phyloP scores from a whole-genome alignment of 2,888 invertebrate species.

The Hypolimnas misippus region DNA sequence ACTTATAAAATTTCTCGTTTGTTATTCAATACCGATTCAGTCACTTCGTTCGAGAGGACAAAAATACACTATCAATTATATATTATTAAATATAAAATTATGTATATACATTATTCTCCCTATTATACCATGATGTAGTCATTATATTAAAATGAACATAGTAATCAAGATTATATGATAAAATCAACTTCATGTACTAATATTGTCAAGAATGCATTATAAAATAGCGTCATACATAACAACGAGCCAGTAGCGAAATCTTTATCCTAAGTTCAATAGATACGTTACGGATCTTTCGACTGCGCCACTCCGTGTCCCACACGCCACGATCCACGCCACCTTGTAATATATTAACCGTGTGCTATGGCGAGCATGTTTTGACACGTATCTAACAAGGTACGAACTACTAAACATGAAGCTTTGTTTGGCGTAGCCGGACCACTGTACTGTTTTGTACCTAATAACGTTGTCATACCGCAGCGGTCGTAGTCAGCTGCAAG shows the following conservation, averaged over 20 bases:
- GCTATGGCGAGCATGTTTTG: slow-evolving; percentile 76
- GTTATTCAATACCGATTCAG: slow-evolving; percentile 13
- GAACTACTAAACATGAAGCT: slow-evolving; percentile 41
- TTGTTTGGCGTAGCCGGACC: slow-evolving; percentile 37
- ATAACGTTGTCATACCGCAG: slow-evolving; percentile 38
- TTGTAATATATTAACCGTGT: slow-evolving; percentile 66
- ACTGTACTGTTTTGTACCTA: slow-evolving; percentile 29
- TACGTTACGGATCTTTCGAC: slow-evolving; percentile 29
- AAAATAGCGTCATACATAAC: background rate
- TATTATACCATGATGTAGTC: background rate
- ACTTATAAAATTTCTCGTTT: slow-evolving; percentile 41
- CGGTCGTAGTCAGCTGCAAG: slow-evolving; percentile 5
- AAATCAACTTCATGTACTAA: background rate
- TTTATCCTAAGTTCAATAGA: background rate
- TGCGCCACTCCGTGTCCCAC: slow-evolving; percentile 48
- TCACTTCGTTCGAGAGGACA: background rate
- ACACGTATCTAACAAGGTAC: slow-evolving; percentile 69
- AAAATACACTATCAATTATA: background rate
- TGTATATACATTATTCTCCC: background rate
- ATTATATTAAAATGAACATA: background rate
- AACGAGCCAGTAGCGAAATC: background rate
- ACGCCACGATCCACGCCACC: slow-evolving; percentile 49
- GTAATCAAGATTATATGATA: background rate
- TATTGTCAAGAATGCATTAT: background rate
- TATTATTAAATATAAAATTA: background rate